Conservation (phyloP, 2,797 vertebrate genomes). For the Enteromius unitaeniatus region DNA sequence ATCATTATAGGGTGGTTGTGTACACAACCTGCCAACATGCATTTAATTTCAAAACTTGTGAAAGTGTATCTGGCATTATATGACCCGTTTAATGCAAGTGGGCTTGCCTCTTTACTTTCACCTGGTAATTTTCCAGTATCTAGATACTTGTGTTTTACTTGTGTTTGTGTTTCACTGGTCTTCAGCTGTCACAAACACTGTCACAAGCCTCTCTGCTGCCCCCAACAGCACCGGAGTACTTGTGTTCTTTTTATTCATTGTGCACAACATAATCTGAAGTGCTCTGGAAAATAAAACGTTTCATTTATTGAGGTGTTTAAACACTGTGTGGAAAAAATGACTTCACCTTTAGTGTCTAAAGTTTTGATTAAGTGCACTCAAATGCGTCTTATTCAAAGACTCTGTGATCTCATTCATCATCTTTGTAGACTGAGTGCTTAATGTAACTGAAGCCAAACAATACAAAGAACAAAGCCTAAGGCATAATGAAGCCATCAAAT, state of each 20-base stretch:
- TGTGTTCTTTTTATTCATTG: background rate
- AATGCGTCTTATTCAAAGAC: slow-evolving; percentile 25
- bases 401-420: slow-evolving; percentile 17
- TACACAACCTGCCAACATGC: no score
- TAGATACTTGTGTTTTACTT: no score
- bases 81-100: no score
- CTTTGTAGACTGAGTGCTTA: background rate
- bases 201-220: background rate
- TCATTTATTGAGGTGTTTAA: background rate
- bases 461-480: slow-evolving; percentile 19
- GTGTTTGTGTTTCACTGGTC: background rate
- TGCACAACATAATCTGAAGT: background rate
- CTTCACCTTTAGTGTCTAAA: slow-evolving; percentile 4
- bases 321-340: background rate
- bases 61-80: no score
- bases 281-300: background rate
- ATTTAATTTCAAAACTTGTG: no score
- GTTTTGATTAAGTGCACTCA: slow-evolving; percentile 14
- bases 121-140: background rate
- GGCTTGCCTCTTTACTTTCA: background rate
- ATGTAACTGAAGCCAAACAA: slow-evolving; percentile 37
- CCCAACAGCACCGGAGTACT: background rate
- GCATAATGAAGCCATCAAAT: slow-evolving; percentile 46
- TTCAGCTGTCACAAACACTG: background rate
- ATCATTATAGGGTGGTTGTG: no score